phyloP scores from a whole-genome alignment of 2,113 vertebrate genomes.

The Carollia perspicillata region DNA sequence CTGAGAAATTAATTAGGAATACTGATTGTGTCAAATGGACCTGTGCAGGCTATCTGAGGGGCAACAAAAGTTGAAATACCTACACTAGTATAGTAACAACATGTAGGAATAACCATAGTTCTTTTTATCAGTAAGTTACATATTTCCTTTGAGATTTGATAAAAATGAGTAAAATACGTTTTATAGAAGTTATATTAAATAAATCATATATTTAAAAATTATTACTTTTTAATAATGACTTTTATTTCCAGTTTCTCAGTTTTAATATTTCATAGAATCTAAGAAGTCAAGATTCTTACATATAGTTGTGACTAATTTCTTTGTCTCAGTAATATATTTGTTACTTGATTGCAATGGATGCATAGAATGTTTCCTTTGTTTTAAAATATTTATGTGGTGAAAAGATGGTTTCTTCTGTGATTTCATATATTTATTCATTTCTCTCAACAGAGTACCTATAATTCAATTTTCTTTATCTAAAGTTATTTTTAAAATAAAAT shows the following conservation, averaged over 20 bases:
- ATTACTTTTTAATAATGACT: neutral
- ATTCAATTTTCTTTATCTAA: neutral
- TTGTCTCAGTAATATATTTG: neutral
- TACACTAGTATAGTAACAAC: neutral
- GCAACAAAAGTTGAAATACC: neutral
- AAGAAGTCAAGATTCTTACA: neutral
- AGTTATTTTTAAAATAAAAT: neutral
- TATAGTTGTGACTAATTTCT: neutral
- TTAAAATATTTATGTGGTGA: conserved; percentile 8
- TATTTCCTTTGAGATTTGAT: neutral
- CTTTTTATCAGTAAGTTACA: neutral
- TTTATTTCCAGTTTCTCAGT: neutral
- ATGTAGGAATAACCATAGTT: neutral
- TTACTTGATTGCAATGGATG: neutral
- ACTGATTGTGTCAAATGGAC: neutral
- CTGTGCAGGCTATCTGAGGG: neutral
- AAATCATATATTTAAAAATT: neutral
- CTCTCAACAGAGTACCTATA: neutral
- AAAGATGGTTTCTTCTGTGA: neutral
- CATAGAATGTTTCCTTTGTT: neutral
- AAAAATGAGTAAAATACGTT: neutral
- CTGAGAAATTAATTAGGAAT: conserved; percentile 16
- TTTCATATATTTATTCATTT: neutral
- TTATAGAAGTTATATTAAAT: neutral
- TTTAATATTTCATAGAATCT: neutral